phyloP scores from a whole-genome alignment of 2,113 vertebrate species.

The Ptychochromis oligacanthus region DNA sequence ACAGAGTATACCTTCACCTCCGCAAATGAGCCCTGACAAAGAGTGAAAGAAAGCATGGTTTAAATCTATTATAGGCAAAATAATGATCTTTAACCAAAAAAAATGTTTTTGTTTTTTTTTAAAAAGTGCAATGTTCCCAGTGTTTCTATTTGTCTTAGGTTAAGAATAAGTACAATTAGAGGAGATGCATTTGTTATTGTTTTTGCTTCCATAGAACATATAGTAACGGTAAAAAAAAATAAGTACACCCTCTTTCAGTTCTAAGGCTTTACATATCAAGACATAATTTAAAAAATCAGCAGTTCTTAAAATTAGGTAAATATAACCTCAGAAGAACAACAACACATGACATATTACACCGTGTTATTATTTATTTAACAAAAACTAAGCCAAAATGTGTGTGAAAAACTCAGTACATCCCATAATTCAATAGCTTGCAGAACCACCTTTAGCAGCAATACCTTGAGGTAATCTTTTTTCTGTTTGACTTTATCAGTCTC shows the following conservation, averaged over 20 bases:
- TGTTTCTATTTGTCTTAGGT: neutral
- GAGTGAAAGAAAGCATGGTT: neutral
- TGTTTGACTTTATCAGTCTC: neutral
- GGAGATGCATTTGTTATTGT: neutral
- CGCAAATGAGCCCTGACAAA: constrained; percentile 79
- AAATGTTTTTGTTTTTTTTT: fast-evolving
- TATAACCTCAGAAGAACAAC: neutral
- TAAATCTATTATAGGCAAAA: neutral
- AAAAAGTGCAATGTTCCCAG: fast-evolving
- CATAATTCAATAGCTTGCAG: neutral
- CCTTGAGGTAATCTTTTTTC: neutral
- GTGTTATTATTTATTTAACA: neutral
- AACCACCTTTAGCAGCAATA: neutral
- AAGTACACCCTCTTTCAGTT: neutral
- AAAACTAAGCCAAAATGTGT: neutral
- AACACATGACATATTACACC: neutral
- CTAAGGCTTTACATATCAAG: neutral
- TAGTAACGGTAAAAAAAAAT: neutral
- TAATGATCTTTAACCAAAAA: neutral
- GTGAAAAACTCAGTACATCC: neutral
- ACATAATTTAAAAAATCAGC: neutral
- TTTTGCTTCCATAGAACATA: neutral
- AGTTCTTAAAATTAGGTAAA: neutral
- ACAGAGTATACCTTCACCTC: constrained; percentile 85
- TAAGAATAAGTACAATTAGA: neutral